These are phyloP conservation scores for Melinaea marsaeus DNA, from an alignment of 2,888 invertebrate species.

Conservation along the genomic window DNA sequence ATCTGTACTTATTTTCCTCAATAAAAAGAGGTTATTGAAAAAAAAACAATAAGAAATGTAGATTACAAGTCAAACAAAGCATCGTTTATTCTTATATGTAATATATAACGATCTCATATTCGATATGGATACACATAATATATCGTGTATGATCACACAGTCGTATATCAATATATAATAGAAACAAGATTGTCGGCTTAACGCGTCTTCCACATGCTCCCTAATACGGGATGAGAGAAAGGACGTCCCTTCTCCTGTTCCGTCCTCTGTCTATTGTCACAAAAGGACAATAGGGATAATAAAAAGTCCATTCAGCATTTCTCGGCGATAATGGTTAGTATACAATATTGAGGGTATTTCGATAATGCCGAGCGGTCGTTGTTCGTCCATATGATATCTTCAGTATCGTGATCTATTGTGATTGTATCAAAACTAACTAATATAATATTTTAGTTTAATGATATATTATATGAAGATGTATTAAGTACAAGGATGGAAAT, in stretches of 20 bases:
- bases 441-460: no score
- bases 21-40: no score
- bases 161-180: constrained; percentile 16
- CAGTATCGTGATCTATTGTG: no score
- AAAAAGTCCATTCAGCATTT: constrained; percentile 17
- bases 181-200: constrained; percentile 23
- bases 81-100: no score
- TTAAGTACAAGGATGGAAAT: no score
- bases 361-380: neutral
- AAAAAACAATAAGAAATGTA: no score
- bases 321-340: constrained; percentile 13
- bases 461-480: no score
- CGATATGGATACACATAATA: neutral
- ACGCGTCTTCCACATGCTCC: constrained; percentile 20
- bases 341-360: constrained; percentile 18
- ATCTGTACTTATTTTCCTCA: no score
- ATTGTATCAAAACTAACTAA: no score
- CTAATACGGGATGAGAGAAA: constrained; percentile 18
- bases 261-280: constrained; percentile 12
- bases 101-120: neutral
- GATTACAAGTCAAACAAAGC: no score
- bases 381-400: neutral
- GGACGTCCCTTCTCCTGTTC: constrained; percentile 9
- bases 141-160: neutral
- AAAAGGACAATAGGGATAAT: constrained; percentile 19